These are phyloP conservation scores for Scrobipalpa atriplicella DNA, from an alignment of 2,888 invertebrate genomes.

Conservation along the genomic window DNA sequence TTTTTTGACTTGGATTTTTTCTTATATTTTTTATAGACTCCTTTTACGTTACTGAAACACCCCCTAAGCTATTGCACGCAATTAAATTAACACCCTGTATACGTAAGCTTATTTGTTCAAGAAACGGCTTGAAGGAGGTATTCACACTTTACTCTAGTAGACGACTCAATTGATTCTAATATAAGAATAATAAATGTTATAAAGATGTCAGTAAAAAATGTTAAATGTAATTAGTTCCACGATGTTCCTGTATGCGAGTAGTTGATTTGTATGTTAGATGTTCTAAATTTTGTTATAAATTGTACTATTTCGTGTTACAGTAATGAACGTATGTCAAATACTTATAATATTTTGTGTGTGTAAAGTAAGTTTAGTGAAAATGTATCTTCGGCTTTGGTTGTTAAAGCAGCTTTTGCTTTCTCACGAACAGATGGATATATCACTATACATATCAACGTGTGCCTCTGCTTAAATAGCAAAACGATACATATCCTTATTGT, in stretches of 20 bases:
- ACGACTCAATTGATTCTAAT: slow-evolving; percentile 25
- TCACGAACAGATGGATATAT: slow-evolving; percentile 55
- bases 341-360: slow-evolving; percentile 49
- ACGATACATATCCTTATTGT: slow-evolving; percentile 76
- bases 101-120: slow-evolving; percentile 24
- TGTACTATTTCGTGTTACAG: slow-evolving; percentile 37
- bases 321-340: slow-evolving; percentile 33
- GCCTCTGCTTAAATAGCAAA: slow-evolving; percentile 80
- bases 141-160: slow-evolving; percentile 27
- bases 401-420: slow-evolving; percentile 68
- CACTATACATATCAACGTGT: slow-evolving; percentile 81
- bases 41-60: too few relatives aligned
- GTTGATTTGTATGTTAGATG: slow-evolving; percentile 44
- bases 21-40: too few relatives aligned
- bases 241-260: slow-evolving; percentile 67
- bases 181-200: slow-evolving; percentile 27
- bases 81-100: too few relatives aligned
- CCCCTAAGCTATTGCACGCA: too few relatives aligned
- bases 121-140: slow-evolving; percentile 20
- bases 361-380: slow-evolving; percentile 37
- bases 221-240: slow-evolving; percentile 52
- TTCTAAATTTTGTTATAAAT: slow-evolving; percentile 28
- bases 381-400: slow-evolving; percentile 66
- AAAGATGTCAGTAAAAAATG: slow-evolving; percentile 28
- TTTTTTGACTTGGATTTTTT: too few relatives aligned